Evolutionary conservation across 2,113 vertebrate species (phyloP).

Genomic region (Carassius auratus): DNA sequence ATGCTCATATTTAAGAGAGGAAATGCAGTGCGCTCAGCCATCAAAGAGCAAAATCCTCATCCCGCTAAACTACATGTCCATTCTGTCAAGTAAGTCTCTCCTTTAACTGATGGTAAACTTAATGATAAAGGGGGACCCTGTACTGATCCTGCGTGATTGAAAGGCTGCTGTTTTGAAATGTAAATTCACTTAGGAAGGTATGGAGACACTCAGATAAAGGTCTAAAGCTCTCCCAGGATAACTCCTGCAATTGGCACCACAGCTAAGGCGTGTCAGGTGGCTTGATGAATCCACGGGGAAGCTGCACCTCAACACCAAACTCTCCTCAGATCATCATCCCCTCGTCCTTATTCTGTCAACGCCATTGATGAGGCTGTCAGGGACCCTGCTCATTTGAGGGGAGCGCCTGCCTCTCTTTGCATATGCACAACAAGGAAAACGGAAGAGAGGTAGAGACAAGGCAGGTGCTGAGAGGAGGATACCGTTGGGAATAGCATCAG

Average conservation of each 20-base stretch:
- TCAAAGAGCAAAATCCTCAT: constrained; percentile 6
- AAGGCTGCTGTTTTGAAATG: constrained; percentile 78
- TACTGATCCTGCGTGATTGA: constrained; percentile 77
- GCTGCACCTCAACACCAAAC: constrained; percentile 69
- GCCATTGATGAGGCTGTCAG: constrained; percentile 80
- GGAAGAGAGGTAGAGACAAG: constrained; percentile 50
- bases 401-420: constrained; percentile 74
- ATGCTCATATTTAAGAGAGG: not conserved
- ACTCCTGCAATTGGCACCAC: constrained; percentile 71
- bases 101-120: constrained; percentile 48
- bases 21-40: not conserved
- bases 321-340: constrained; percentile 78
- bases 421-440: constrained; percentile 74
- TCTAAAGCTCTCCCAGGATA: constrained; percentile 75
- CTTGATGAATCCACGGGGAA: constrained; percentile 76
- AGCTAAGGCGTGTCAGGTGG: constrained; percentile 76
- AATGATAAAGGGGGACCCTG: constrained; percentile 60
- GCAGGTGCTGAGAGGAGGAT: constrained; percentile 55
- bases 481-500: constrained; percentile 56
- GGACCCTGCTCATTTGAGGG: constrained; percentile 79
- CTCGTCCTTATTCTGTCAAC: constrained; percentile 83
- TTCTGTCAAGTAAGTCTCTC: constrained; percentile 44
- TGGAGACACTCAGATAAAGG: constrained; percentile 50
- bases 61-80: not conserved
- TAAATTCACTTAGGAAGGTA: constrained; percentile 66